phyloP scores from a whole-genome alignment of 2,113 vertebrate genomes.

The Oreotrochilus melanogaster region DNA sequence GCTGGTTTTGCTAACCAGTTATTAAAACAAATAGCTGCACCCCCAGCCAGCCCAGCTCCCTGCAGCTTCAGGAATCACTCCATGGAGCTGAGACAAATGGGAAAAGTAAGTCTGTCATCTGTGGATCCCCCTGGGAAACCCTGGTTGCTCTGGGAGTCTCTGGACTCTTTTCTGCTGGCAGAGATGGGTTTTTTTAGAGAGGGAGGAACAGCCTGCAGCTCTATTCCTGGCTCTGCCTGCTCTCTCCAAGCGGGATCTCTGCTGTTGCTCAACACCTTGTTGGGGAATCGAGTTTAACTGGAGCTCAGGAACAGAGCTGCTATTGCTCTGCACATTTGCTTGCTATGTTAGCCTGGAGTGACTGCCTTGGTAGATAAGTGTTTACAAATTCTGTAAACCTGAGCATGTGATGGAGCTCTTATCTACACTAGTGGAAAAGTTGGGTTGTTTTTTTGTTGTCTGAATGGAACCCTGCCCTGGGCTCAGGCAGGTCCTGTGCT shows the following conservation, averaged over 20 bases:
- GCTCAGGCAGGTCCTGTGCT: fast-evolving
- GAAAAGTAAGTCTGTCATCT: neutral
- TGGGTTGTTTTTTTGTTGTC: neutral
- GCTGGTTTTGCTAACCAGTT: neutral
- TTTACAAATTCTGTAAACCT: neutral
- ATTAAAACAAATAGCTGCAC: neutral
- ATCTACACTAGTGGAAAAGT: fast-evolving
- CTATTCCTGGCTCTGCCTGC: neutral
- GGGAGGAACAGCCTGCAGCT: neutral
- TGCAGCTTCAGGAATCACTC: neutral
- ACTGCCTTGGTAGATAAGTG: neutral
- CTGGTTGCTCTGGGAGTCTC: neutral
- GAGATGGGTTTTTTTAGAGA: neutral
- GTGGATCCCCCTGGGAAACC: fast-evolving
- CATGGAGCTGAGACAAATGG: neutral
- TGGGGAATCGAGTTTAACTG: neutral
- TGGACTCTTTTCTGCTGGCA: neutral
- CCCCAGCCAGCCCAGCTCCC: neutral
- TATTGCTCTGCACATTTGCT: neutral
- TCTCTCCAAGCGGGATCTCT: neutral
- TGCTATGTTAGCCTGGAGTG: neutral
- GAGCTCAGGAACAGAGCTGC: neutral
- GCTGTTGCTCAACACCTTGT: neutral
- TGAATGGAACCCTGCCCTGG: neutral
- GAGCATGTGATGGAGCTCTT: neutral